Base-by-base conservation (phyloP, 2,113 vertebrate genomes). In the Corythaeola cristata region DNA sequence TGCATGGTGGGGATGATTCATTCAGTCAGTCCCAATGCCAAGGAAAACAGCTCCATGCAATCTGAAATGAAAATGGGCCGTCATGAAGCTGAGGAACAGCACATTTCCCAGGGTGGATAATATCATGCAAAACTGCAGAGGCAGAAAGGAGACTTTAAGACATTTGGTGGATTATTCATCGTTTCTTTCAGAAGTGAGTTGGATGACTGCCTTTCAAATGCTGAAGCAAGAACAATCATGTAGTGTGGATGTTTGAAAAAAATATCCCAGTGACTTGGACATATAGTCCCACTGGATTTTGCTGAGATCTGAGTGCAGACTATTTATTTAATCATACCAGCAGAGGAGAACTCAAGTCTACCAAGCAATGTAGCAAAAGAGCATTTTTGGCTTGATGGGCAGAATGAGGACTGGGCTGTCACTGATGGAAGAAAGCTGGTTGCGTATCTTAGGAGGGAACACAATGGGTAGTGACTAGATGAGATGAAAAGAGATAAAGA, bases 1-100 rank as follows among this genome's bases (percentile, higher is more conserved):
- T 91, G 91, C 53, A 15, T 45, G 89, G n/a, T 82, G 89, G 58
- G 66, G 89, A 91, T 96, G 94, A 97, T 96, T 97, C 93, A 97
- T 55, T 85, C 44, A 82, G 71, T 64, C 53, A 93, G 63, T 66
- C 71, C 62, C 33, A 11, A 8, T 76, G 96, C 93, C 95, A 96
- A 97, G 66, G 62, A 96, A 96, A 96, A 96, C 66, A 96, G 62
- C 69, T 59, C 76, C 8, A 9, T 91, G 52, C 74, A 62, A 87
- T 89, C 89, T 62, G 74, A 95, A 96, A 95, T 79, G 77, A 96
- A 95, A 97, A 95, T 35, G 85, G 87, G 33, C 71, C 2, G 1
- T 82, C 91, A 80, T 76, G 75, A 88, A 44, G 37, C 8, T 95
- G 88, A 85, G 67, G 89, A 96, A 83, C 71, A 85, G 71, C 58